phyloP scores from a whole-genome alignment of 2,113 vertebrate species.

The Ibidorhyncha struthersii region DNA sequence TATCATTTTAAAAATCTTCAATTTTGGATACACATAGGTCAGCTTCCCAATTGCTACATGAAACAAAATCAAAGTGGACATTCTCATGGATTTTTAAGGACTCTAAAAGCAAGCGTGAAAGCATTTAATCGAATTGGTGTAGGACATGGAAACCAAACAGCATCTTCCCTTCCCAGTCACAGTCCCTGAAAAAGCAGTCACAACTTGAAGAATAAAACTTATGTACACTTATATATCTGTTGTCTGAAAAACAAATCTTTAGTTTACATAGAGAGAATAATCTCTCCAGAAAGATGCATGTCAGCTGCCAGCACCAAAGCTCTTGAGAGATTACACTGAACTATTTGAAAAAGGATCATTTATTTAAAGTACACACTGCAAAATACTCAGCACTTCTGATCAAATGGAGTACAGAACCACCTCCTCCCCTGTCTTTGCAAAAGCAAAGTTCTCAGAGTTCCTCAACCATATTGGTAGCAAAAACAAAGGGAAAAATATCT shows the following conservation, averaged over 20 bases:
- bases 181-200: not conserved
- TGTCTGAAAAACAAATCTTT: not conserved
- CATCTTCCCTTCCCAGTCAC: not conserved
- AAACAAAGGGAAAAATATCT: not conserved
- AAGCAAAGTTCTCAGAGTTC: not conserved
- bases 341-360: not conserved
- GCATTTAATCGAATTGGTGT: not conserved
- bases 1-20: not conserved
- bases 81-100: not conserved
- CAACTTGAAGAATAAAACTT: not conserved
- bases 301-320: not conserved
- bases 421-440: not conserved
- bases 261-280: not conserved
- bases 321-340: not conserved
- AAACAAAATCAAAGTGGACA: not conserved
- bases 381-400: not conserved
- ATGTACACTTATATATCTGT: not conserved
- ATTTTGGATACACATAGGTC: not conserved
- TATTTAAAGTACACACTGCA: not conserved
- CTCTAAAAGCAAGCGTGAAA: not conserved
- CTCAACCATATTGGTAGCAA: not conserved
- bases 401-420: not conserved
- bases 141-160: not conserved
- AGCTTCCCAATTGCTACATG: not conserved
- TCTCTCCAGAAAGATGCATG: not conserved